phyloP scores from a whole-genome alignment of 2,797 vertebrate genomes.

The Oreochromis mossambicus region DNA sequence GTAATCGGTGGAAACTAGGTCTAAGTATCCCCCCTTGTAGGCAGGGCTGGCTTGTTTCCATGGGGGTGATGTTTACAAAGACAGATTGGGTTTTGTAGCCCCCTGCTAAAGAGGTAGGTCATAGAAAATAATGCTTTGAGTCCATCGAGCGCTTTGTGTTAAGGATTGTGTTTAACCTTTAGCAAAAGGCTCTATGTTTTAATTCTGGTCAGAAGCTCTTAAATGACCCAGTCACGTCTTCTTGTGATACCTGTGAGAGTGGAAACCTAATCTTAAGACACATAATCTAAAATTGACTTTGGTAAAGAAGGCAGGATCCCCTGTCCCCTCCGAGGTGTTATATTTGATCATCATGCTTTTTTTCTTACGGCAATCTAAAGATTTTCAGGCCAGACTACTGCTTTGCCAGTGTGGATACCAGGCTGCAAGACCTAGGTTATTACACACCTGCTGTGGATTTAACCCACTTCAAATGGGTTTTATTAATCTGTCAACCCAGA shows the following conservation, averaged over 20 bases:
- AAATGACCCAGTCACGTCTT: not conserved
- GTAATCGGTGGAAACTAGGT: not conserved
- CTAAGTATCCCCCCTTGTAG: not conserved
- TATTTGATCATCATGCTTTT: not conserved
- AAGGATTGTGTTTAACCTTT: not conserved
- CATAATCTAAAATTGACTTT: not conserved
- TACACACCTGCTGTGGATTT: not conserved
- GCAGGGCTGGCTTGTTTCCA: not conserved
- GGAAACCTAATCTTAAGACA: not conserved
- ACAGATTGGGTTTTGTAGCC: not conserved
- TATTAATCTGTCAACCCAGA: not conserved
- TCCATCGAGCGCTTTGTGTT: not conserved
- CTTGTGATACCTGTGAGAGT: not conserved
- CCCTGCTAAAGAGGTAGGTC: not conserved
- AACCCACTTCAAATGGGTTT: not conserved
- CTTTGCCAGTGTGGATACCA: not conserved
- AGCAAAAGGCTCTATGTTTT: not conserved
- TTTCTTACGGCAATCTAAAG: not conserved
- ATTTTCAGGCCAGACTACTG: not conserved
- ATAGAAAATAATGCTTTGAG: not conserved
- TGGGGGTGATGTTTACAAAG: not conserved
- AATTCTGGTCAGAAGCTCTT: accelerated
- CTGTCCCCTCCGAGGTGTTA: not conserved
- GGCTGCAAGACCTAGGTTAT: not conserved
- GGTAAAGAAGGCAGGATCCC: not conserved